A percentile compares a stretch with the other conserved stretches of the same genome.
phyloP scores from a whole-genome alignment of 2,797 vertebrate genomes.

The Poeciliopsis presidionis region DNA sequence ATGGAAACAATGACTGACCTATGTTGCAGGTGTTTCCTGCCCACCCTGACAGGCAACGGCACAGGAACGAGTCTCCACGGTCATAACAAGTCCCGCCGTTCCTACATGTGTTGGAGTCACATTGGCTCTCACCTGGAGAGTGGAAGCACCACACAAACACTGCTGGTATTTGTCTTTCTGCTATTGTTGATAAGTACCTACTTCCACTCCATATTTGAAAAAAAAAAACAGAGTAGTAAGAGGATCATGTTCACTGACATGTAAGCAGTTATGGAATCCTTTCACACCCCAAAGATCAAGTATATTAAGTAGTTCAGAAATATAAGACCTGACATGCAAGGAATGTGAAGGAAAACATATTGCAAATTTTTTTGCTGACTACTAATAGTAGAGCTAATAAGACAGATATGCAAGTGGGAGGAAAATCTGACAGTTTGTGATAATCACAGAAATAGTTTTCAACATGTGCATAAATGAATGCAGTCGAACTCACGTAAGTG shows the following conservation, averaged over 20 bases:
- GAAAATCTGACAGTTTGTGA: not conserved
- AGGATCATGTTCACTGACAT: conserved; percentile 27
- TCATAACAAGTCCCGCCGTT: conserved; percentile 94
- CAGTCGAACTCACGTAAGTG: conserved; percentile 85
- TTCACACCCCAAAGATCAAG: not conserved
- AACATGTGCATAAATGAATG: not conserved
- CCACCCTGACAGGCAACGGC: conserved; percentile 89
- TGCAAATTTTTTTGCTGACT: not conserved
- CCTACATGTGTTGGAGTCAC: conserved; percentile 90
- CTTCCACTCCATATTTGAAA: not conserved
- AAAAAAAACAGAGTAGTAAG: not conserved
- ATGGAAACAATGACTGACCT: conserved; percentile 74
- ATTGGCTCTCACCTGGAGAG: conserved; percentile 90
- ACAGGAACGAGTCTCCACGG: conserved; percentile 90
- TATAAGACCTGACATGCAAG: conserved; percentile 39
- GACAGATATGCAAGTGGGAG: not conserved
- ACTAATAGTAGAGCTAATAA: not conserved
- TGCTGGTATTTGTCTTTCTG: conserved; percentile 25
- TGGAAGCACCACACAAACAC: conserved; percentile 8
- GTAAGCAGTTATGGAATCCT: conserved; percentile 7
- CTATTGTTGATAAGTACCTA: conserved; percentile 1
- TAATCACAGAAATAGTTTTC: not conserved
- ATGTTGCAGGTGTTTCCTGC: conserved; percentile 90
- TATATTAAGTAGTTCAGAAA: conserved; percentile 9
- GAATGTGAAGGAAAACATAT: conserved; percentile 2